Evolutionary conservation across 2,888 invertebrate species (phyloP).

Genomic region (Aleiodes alternator): DNA sequence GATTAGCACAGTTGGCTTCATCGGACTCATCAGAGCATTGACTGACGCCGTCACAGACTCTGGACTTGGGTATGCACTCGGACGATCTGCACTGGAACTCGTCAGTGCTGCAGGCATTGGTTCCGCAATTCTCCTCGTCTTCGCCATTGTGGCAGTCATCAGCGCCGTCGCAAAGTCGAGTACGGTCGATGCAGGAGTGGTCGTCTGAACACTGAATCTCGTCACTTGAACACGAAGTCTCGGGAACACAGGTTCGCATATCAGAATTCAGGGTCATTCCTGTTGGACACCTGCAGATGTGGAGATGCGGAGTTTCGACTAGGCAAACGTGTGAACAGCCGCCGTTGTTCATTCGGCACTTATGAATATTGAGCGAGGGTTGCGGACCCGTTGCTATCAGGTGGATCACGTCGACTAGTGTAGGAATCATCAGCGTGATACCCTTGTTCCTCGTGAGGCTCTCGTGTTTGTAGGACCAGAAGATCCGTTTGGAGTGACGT

Average conservation of each 20-base stretch:
- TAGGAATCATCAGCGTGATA: constrained; percentile 69
- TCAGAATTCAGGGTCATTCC: constrained; percentile 78
- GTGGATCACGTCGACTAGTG: constrained; percentile 73
- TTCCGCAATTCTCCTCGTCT: constrained; percentile 77
- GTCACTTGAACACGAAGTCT: constrained; percentile 70
- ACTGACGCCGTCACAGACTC: constrained; percentile 84
- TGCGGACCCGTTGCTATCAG: constrained; percentile 76
- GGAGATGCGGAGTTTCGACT: constrained; percentile 66
- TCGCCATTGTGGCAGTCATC: constrained; percentile 78
- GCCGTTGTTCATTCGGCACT: constrained; percentile 79
- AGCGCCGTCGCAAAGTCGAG: constrained; percentile 76
- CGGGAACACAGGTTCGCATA: constrained; percentile 78
- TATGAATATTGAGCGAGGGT: constrained; percentile 73
- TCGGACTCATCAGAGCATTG: constrained; percentile 88
- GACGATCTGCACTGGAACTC: constrained; percentile 73
- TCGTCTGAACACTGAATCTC: constrained; percentile 75
- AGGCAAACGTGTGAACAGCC: constrained; percentile 87
- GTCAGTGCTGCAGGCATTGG: constrained; percentile 69
- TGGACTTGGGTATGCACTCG: constrained; percentile 81
- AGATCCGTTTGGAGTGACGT: constrained; percentile 77
- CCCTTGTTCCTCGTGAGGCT: constrained; percentile 69
- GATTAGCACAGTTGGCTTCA: constrained; percentile 78
- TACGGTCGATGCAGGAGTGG: constrained; percentile 75
- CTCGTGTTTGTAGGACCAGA: constrained; percentile 79
- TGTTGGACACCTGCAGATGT: constrained; percentile 81